phyloP scores from a whole-genome alignment of 2,888 invertebrate genomes.

The Drosophila nigricruria region DNA sequence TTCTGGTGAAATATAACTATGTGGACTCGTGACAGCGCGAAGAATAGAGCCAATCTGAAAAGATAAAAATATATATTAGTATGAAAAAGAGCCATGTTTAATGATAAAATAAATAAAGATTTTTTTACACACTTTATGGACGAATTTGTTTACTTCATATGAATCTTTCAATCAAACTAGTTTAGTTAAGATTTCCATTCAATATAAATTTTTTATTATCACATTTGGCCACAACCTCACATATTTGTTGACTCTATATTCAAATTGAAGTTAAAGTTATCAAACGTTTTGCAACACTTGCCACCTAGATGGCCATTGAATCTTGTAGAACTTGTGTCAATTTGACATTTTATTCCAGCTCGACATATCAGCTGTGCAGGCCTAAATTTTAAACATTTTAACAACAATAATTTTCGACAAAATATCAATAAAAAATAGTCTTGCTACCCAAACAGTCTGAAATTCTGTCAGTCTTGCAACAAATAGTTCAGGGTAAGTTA shows the following conservation, averaged over 20 bases:
- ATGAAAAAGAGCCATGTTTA: background rate
- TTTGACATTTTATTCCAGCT: constrained; percentile 18
- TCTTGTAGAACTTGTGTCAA: background rate
- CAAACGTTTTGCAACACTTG: constrained; percentile 1
- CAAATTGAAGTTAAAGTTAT: background rate
- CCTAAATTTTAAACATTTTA: constrained; percentile 53
- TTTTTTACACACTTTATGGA: no score
- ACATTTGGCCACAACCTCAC: no score
- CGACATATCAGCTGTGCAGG: constrained; percentile 43
- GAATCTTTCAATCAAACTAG: no score
- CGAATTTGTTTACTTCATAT: no score
- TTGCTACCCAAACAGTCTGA: constrained; percentile 27
- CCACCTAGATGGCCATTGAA: constrained; percentile 17
- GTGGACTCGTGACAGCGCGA: background rate
- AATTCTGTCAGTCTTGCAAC: constrained; percentile 56
- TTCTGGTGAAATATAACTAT: background rate
- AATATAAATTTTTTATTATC: no score
- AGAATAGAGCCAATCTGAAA: background rate
- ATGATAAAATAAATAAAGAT: no score
- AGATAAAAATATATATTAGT: background rate
- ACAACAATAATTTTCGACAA: constrained; percentile 42
- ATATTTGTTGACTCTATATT: background rate
- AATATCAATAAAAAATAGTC: constrained; percentile 36
- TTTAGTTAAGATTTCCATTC: no score
- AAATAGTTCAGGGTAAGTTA: constrained; percentile 61